Percentiles rank a stretch among this genome's conserved stretches.
Conservation (phyloP, 2,888 invertebrate species). For the Chromoteleia sp. region DNA sequence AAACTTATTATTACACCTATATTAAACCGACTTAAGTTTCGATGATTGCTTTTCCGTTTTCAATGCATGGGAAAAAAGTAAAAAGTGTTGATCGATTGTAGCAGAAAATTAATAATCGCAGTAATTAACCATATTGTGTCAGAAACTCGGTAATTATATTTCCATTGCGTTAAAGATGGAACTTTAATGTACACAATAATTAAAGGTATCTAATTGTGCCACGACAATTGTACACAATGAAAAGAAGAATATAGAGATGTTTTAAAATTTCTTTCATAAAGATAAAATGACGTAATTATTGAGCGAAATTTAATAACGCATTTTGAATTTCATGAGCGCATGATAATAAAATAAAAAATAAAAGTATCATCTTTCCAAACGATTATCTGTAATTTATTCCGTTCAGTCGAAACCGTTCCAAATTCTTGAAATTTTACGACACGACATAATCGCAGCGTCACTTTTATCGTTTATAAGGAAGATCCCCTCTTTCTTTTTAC, state of each 20-base stretch:
- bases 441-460: slow-evolving; percentile 9
- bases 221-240: neutral
- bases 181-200: slow-evolving; percentile 19
- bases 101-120: slow-evolving; percentile 34
- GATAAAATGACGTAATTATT: neutral
- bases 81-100: slow-evolving; percentile 34
- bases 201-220: neutral
- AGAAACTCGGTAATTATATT: slow-evolving; percentile 22
- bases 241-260: no score
- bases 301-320: neutral
- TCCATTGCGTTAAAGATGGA: slow-evolving; percentile 11
- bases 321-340: neutral
- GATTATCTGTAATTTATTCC: slow-evolving; percentile 3
- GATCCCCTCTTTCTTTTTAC: slow-evolving; percentile 14
- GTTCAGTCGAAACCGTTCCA: slow-evolving; percentile 8
- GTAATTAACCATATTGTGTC: slow-evolving; percentile 28
- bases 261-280: no score
- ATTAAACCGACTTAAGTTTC: neutral
- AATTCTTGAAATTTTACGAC: slow-evolving; percentile 30
- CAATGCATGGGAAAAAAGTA: slow-evolving; percentile 14
- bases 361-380: neutral
- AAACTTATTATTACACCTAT: neutral
- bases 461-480: slow-evolving; percentile 40
- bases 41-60: slow-evolving; percentile 27
- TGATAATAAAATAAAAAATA: neutral